These are phyloP conservation scores for Teleogryllus oceanicus DNA, from an alignment of 2,888 invertebrate genomes.

Conservation along the genomic window DNA sequence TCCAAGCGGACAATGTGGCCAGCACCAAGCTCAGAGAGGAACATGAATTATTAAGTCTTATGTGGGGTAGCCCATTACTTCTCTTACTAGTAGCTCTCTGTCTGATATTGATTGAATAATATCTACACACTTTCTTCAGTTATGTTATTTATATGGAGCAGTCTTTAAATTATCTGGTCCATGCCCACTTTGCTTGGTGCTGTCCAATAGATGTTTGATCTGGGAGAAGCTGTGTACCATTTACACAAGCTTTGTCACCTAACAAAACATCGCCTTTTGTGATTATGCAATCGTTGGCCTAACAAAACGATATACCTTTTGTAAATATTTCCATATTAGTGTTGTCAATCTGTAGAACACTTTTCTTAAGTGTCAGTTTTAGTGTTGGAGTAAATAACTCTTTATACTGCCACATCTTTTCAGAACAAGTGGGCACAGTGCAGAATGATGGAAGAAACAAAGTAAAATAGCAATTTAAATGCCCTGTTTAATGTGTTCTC, in stretches of 20 bases:
- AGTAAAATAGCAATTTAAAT: neutral
- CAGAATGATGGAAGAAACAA: neutral
- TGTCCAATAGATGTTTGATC: neutral
- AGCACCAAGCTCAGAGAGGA: neutral
- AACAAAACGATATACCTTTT: neutral
- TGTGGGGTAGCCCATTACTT: no score
- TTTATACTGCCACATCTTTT: slow-evolving; percentile 6
- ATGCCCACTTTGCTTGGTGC: neutral
- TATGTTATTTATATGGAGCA: no score
- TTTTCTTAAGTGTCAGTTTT: slow-evolving; percentile 1
- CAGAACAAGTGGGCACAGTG: neutral
- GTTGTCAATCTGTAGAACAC: slow-evolving; percentile 18
- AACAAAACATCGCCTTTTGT: neutral
- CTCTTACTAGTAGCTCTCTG: no score
- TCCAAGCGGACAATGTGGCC: neutral
- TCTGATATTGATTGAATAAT: no score
- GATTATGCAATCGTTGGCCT: slow-evolving; percentile 18
- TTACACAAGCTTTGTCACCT: neutral
- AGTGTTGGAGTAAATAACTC: slow-evolving; percentile 18
- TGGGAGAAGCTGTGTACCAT: neutral
- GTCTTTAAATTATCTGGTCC: no score
- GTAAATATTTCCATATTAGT: neutral
- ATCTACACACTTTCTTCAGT: no score
- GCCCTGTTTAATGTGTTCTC: neutral
- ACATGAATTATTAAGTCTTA: neutral